Conservation (phyloP, 2,888 invertebrate genomes). For the Dicycla oo region DNA sequence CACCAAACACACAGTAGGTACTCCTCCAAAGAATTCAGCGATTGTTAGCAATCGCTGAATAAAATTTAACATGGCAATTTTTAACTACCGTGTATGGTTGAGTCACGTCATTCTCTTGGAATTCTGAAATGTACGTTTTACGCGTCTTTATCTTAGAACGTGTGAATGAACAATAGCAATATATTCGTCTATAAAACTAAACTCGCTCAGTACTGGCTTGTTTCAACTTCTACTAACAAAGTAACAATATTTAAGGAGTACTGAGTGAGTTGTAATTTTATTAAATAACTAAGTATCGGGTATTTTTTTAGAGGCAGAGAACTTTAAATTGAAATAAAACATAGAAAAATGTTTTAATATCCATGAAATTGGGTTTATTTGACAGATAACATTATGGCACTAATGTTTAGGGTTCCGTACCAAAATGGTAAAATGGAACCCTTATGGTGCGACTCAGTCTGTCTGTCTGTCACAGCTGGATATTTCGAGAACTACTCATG, state of each 20-base stretch:
- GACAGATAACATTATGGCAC: too few relatives aligned
- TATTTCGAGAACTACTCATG: too few relatives aligned
- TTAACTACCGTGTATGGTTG: constrained; percentile 46
- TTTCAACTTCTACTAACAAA: constrained; percentile 19
- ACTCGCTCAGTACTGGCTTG: constrained; percentile 22
- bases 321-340: too few relatives aligned
- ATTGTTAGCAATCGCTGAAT: constrained; percentile 52
- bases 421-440: too few relatives aligned
- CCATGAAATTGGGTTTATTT: too few relatives aligned
- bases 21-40: constrained; percentile 41
- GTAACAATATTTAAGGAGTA: not conserved
- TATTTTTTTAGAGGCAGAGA: too few relatives aligned
- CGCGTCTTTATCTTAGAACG: constrained; percentile 49
- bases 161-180: constrained; percentile 63
- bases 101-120: constrained; percentile 58
- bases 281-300: too few relatives aligned
- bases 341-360: too few relatives aligned
- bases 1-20: constrained; percentile 25
- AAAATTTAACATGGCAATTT: constrained; percentile 61
- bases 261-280: constrained; percentile 18
- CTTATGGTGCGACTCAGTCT: too few relatives aligned
- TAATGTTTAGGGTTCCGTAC: too few relatives aligned
- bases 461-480: too few relatives aligned
- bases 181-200: constrained; percentile 34
- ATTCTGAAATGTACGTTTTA: constrained; percentile 57